A percentile compares a stretch with the other conserved stretches of the same genome.
Evolutionary conservation across 2,113 vertebrate genomes (phyloP).

Genomic region (Blennius ocellaris): DNA sequence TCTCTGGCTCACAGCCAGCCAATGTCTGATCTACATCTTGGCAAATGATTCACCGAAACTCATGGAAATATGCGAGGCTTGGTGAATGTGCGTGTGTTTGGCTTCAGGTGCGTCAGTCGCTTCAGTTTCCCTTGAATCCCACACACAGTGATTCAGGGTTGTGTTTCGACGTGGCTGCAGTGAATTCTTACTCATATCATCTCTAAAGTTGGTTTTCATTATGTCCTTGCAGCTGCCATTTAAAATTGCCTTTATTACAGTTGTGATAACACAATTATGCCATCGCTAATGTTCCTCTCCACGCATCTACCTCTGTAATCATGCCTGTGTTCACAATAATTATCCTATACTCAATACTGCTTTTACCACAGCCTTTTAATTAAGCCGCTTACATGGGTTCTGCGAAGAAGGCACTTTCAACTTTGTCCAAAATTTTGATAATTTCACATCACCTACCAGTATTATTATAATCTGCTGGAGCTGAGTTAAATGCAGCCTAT

Average conservation of each 20-base stretch:
- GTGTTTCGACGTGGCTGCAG: neutral
- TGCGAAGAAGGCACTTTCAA: constrained; percentile 24
- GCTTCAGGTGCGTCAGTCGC: constrained; percentile 23
- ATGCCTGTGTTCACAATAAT: constrained; percentile 33
- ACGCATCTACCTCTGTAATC: constrained; percentile 39
- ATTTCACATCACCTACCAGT: constrained; percentile 17
- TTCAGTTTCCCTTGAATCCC: constrained; percentile 36
- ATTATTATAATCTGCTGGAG: constrained; percentile 35
- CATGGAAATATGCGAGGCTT: constrained; percentile 25
- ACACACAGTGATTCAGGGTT: constrained; percentile 2
- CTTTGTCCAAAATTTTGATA: constrained; percentile 5
- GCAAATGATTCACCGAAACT: constrained; percentile 62
- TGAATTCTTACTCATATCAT: too few species aligned
- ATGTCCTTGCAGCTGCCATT: constrained; percentile 16
- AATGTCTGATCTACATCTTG: constrained; percentile 63
- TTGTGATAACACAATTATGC: constrained; percentile 29
- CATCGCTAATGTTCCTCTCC: constrained; percentile 26
- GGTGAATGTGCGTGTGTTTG: neutral
- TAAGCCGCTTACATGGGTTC: constrained; percentile 15
- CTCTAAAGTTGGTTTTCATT: constrained; percentile 27
- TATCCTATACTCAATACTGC: constrained; percentile 29
- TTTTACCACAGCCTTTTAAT: constrained; percentile 45
- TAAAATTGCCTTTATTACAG: neutral
- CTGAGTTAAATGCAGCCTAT: constrained; percentile 13
- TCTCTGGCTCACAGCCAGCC: constrained; percentile 73